Base-by-base conservation (phyloP, 1,140 invertebrate genomes). In the Hydropsyche tenuis region DNA sequence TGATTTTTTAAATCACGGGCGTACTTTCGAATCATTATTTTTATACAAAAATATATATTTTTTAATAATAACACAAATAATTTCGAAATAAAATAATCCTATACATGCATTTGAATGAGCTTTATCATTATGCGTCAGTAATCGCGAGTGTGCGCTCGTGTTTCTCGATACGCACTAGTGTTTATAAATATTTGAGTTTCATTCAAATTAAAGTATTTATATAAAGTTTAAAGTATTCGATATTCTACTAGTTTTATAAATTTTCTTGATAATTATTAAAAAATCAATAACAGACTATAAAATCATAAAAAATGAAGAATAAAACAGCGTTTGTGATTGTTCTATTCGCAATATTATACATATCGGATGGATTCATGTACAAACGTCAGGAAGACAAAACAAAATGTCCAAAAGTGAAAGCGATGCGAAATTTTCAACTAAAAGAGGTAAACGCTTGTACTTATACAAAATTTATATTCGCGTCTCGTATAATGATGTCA, bases 371-470 rank as follows among this genome's bases (percentile, higher is more conserved):
- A 25, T 71, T 23, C 27, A 11, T 20, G 9, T 6, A 7, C 16
- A 65, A 14, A 27, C 4, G n/a, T 3, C 22, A 25, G 22, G 76
- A 75, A 45, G 76, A 77, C 71, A 78, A 78, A 73, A 76, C 73
- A 30, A 73, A 77, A 64, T 74, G 75, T 22, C 73, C 75, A n/a
- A 6, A 65, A 7, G 86, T 87, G n/a, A 84, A 82, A 69, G 85
- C 84, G 11, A 86, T 87, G 70, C 80, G 82, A 25, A 87, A 87
- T 80, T 87, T 88, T 60, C 82, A 87, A 79, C 71, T 87, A 72
- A 81, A 85, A 78, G 75, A 81, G 76, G 82, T 83, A 63, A 73
- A 22, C 27, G 27, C 9, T 4, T 9, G 9, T 63, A 63, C 1
- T 18, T 22, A 30, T 3, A 53, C 53, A 37, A 56, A 27, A 53